Evolutionary conservation across 64 coral and sea anemone species (phyloP).

Genomic region (Stichodactyla helianthus): DNA sequence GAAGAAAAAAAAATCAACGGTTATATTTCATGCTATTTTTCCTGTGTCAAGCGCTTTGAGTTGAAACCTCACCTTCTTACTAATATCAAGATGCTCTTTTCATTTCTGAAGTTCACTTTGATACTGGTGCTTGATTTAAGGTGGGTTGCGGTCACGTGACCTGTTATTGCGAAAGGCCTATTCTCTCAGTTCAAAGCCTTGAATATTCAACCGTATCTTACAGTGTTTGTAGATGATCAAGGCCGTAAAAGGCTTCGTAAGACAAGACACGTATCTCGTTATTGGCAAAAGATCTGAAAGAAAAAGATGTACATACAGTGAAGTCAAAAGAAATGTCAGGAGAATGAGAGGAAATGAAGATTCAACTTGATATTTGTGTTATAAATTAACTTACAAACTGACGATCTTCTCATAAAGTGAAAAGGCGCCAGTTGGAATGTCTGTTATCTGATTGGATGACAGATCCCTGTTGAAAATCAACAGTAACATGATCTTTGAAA

Average conservation of each 20-base stretch:
- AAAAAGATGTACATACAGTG: background rate
- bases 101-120: no score
- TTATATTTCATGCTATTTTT: no score
- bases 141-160: no score
- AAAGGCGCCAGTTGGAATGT: background rate
- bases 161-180: no score
- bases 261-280: slow-evolving; percentile 3
- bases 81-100: no score
- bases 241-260: background rate
- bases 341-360: background rate
- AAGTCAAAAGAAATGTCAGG: background rate
- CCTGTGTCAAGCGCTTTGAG: no score
- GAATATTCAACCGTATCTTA: background rate
- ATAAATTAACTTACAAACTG: background rate
- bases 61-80: no score
- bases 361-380: no score
- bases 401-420: background rate
- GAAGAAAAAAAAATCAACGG: no score
- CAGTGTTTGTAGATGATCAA: background rate
- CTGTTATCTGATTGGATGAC: background rate
- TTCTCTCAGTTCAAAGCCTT: no score
- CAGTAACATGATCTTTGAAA: background rate
- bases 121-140: no score
- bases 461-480: background rate
- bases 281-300: background rate